These are phyloP conservation scores for Adoxophyes honmai DNA, from an alignment of 1,140 invertebrate genomes.

Conservation along the genomic window DNA sequence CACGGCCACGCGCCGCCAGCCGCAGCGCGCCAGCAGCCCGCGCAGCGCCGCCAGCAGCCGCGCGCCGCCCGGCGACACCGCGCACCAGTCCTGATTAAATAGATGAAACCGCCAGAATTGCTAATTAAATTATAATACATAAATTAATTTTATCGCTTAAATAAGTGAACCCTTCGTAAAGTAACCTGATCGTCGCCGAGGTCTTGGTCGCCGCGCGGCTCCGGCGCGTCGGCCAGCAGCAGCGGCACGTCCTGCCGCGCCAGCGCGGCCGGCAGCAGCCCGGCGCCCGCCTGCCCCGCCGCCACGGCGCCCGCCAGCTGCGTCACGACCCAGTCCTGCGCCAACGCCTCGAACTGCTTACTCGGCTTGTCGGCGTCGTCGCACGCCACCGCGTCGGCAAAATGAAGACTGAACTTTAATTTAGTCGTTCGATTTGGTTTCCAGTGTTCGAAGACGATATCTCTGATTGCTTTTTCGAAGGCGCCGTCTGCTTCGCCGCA, in stretches of 20 bases:
- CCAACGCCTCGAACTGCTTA: neutral
- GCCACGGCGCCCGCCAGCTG: neutral
- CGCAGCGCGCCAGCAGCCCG: too few species aligned
- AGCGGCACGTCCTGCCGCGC: neutral
- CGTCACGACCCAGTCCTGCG: neutral
- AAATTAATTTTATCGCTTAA: too few species aligned
- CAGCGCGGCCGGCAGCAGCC: neutral
- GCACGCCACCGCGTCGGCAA: neutral
- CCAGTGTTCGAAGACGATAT: neutral
- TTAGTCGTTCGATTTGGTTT: neutral
- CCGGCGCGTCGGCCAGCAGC: neutral
- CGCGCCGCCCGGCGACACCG: too few species aligned
- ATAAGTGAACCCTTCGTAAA: too few species aligned
- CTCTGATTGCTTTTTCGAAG: neutral
- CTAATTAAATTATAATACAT: too few species aligned
- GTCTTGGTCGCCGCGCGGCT: too few species aligned
- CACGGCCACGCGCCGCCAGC: too few species aligned
- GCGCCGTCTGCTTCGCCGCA: neutral
- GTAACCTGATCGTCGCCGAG: too few species aligned
- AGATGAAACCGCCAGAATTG: too few species aligned
- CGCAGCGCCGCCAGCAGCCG: too few species aligned
- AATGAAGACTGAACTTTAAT: neutral
- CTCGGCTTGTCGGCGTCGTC: neutral
- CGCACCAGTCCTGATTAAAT: too few species aligned
- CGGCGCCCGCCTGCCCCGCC: conserved; percentile 57